phyloP scores from a whole-genome alignment of 2,113 vertebrate species.

The Coptodon bakossiorum region DNA sequence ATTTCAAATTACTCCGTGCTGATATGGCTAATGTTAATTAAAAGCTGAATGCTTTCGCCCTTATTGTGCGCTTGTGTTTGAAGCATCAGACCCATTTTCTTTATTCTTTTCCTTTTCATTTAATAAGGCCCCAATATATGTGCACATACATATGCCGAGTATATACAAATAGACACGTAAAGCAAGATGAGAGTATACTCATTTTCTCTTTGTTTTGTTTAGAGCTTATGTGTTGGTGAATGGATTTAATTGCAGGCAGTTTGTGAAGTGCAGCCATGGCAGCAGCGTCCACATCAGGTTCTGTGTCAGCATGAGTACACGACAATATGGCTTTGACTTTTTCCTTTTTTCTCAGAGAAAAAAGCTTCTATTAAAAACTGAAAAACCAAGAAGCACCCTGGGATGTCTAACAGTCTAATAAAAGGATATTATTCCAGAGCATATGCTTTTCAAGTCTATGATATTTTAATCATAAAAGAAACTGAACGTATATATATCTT shows the following conservation, averaged over 20 bases:
- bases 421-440: background rate
- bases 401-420: background rate
- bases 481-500: background rate
- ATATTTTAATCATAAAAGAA: background rate
- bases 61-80: slow-evolving; percentile 41
- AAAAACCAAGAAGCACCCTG: background rate
- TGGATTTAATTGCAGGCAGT: slow-evolving; percentile 10
- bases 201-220: background rate
- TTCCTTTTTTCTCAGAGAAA: background rate
- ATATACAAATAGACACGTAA: background rate
- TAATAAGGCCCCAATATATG: background rate
- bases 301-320: background rate
- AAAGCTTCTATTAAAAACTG: background rate
- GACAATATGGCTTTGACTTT: background rate
- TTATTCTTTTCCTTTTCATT: slow-evolving; percentile 23
- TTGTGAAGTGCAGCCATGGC: background rate
- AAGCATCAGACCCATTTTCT: slow-evolving; percentile 5
- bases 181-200: background rate
- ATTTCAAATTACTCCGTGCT: slow-evolving; percentile 50
- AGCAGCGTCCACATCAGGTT: background rate
- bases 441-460: background rate
- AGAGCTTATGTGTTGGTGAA: background rate
- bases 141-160: background rate
- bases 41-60: slow-evolving; percentile 44
- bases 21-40: slow-evolving; percentile 65